Base-by-base conservation (phyloP, 2,797 vertebrate species). In the Ctenosaura bakeri region DNA sequence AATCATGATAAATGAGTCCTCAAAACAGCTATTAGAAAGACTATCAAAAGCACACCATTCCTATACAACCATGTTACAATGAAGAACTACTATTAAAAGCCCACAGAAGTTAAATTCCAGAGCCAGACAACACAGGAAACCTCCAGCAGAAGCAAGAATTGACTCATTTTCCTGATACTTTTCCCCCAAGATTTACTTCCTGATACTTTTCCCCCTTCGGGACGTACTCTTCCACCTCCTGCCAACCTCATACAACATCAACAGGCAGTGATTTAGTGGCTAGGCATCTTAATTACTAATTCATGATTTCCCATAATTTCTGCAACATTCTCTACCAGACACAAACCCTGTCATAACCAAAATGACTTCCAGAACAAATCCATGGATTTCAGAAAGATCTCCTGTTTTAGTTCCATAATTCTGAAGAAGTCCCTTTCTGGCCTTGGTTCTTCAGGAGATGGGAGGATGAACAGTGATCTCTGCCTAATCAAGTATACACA, bases 361-460 rank as follows among this genome's bases (percentile, higher is more conserved):
- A 50, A 54, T 9, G 2, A 35, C 38, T 9, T 92, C 91, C 92
- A 81, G 90, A 64, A 56, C 6, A 42, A 12, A 82, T 85, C 90
- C 83, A 78, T 90, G 92, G 93, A 87, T 85, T 78, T 77, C 92
- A 77, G 92, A 94, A 92, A 24, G 9, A 66, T 46, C 0, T 0
- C 12, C 38, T 89, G n/a, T 10, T 64, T 92, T 85, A 35, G 0
- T 0, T 22, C 85, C n/a, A 0, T 91, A 90, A 54, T 66, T 14
- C 92, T 59, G 22, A 35, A 92, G 42, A 94, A 90, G 93, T 74
- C 85, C 95, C 26, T 91, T n/a, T 92, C 81, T 87, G 42, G 4
- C 93, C 91, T 59, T 59, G 86, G 26, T 93, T 38, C 46, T 50
- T 29, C 7, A 42, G 46, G 46, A 26, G 32, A 76, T 16, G 24